Conservation (phyloP, 2,888 invertebrate species). For the Metallyticus violacea region DNA sequence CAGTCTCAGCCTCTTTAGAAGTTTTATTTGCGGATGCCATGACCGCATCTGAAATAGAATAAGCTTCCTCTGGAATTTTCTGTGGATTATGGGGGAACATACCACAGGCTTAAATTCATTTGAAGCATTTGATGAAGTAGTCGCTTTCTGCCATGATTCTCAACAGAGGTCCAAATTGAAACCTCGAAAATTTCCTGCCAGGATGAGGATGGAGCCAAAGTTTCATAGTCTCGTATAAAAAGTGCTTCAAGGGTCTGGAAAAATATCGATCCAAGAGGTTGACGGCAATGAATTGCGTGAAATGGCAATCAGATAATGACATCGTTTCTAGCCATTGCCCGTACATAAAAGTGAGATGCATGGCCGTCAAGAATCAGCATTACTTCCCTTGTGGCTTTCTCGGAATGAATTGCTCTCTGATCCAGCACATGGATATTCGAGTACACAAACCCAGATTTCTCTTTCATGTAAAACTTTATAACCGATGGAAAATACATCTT, state of each 20-base stretch:
- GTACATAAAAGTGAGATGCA: background rate
- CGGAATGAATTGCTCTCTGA: background rate
- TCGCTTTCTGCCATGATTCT: slow-evolving; percentile 29
- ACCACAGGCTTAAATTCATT: slow-evolving; percentile 28
- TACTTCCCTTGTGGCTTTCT: background rate
- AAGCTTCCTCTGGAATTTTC: slow-evolving; percentile 31
- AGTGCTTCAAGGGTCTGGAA: slow-evolving; percentile 39
- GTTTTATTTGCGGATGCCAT: background rate
- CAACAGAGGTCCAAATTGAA: slow-evolving; percentile 33
- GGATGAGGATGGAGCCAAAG: slow-evolving; percentile 33
- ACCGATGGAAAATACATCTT: background rate
- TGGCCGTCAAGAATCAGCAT: background rate
- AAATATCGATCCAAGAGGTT: slow-evolving; percentile 38
- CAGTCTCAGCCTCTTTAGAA: too few species aligned
- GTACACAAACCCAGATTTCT: background rate
- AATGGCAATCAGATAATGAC: background rate
- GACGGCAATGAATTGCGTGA: slow-evolving; percentile 31
- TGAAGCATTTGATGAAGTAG: slow-evolving; percentile 29
- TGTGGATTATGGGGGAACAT: slow-evolving; percentile 30
- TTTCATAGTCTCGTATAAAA: slow-evolving; percentile 32
- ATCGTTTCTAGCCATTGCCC: background rate
- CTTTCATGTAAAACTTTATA: background rate
- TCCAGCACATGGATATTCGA: background rate
- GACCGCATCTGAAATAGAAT: slow-evolving; percentile 25
- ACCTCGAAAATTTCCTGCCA: slow-evolving; percentile 32